Evolutionary conservation across 2,888 invertebrate genomes (phyloP).

Genomic region (Torymus texanus): DNA sequence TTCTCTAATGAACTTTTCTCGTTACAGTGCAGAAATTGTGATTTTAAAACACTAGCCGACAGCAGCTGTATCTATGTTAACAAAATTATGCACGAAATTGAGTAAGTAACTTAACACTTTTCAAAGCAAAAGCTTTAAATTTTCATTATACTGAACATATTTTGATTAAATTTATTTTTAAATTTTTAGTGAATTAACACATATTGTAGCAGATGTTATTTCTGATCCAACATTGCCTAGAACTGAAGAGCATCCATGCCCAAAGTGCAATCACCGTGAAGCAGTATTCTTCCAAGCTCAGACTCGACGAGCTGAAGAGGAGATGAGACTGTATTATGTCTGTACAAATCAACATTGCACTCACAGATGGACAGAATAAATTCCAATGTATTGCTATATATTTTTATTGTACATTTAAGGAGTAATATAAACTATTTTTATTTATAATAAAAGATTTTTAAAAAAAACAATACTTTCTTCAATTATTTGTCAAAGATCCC

Average conservation of each 20-base stretch:
- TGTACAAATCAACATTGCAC: slow-evolving; percentile 94
- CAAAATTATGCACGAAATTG: slow-evolving; percentile 99
- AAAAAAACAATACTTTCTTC: background rate
- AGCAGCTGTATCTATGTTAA: slow-evolving; percentile 99
- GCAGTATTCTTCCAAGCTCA: slow-evolving; percentile 99
- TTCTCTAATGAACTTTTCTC: background rate
- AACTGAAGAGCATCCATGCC: slow-evolving; percentile 98
- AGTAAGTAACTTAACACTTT: slow-evolving; percentile 78
- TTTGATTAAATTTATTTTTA: slow-evolving; percentile 15
- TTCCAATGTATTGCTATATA: slow-evolving; percentile 1
- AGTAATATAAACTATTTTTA: slow-evolving; percentile 20
- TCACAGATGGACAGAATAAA: slow-evolving; percentile 96
- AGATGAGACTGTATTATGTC: slow-evolving; percentile 98
- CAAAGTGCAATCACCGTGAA: slow-evolving; percentile 94
- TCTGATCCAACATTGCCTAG: slow-evolving; percentile 98
- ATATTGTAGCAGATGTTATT: slow-evolving; percentile 98
- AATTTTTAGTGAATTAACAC: slow-evolving; percentile 89
- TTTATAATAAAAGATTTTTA: slow-evolving; percentile 37
- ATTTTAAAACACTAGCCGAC: slow-evolving; percentile 96
- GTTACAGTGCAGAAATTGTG: slow-evolving; percentile 92
- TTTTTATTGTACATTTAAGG: background rate
- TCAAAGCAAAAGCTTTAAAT: background rate
- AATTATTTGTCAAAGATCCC: background rate
- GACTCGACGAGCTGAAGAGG: slow-evolving; percentile 96
- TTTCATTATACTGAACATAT: slow-evolving; percentile 3